Evolutionary conservation across 2,797 vertebrate species (phyloP).

Genomic region (Acridotheres tristis): DNA sequence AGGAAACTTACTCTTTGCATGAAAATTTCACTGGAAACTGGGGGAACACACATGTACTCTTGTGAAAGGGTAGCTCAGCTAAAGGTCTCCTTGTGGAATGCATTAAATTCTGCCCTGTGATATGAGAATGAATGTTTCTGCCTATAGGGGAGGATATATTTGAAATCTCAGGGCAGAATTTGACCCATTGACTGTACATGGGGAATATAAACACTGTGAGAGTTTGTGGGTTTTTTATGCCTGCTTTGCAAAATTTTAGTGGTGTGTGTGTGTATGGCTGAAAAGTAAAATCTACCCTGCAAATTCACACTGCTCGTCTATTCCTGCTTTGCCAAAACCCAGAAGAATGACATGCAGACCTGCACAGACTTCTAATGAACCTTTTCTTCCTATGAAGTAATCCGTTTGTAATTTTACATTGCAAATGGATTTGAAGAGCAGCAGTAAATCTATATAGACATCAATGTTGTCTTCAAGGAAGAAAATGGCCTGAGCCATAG

Average conservation of each 20-base stretch:
- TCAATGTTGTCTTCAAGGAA: neutral
- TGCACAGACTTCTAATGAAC: neutral
- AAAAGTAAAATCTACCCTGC: neutral
- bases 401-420: neutral
- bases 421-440: conserved; percentile 24
- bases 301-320: neutral
- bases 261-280: neutral
- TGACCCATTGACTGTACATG: neutral
- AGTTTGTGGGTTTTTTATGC: neutral
- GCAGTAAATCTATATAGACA: neutral
- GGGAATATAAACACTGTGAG: neutral
- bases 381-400: conserved; percentile 12
- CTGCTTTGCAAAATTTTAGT: neutral
- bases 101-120: neutral
- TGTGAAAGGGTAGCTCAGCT: neutral
- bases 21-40: neutral
- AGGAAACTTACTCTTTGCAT: neutral
- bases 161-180: neutral
- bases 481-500: neutral
- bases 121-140: neutral
- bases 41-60: neutral
- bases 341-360: neutral
- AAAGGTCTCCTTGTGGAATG: neutral
- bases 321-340: neutral
- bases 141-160: neutral